A percentile compares a stretch with the other conserved stretches of the same genome.
These are phyloP conservation scores for Anoplolepis gracilipes DNA, from an alignment of 1,140 invertebrate species.

Conservation along the genomic window DNA sequence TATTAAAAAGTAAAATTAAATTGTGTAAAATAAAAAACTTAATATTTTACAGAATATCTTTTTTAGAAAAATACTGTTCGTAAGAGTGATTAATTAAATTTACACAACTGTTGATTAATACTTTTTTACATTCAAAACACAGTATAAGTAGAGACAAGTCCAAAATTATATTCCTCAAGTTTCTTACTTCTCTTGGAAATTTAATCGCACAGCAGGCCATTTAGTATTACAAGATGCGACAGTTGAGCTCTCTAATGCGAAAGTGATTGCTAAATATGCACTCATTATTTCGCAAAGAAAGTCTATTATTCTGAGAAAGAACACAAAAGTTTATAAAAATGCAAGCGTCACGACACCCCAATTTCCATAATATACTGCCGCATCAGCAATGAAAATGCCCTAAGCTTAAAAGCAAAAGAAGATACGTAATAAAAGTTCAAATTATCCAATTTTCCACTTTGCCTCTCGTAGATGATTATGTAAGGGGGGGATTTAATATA, in stretches of 20 bases:
- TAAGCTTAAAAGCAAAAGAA: not conserved
- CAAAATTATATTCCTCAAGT: conserved; percentile 43
- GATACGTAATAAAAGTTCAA: not conserved
- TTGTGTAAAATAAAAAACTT: not conserved
- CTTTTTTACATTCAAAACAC: conserved; percentile 13
- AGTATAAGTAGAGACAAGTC: not conserved
- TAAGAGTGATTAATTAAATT: conserved; percentile 7
- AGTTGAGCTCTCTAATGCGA: conserved; percentile 41
- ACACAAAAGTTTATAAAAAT: conserved; percentile 59
- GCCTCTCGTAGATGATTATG: not conserved
- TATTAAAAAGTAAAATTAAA: not conserved
- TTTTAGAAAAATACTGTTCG: not conserved
- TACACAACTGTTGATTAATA: not conserved
- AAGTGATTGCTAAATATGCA: conserved; percentile 46
- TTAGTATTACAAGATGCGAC: conserved; percentile 23
- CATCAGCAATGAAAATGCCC: conserved; percentile 32
- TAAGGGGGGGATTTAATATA: too few species aligned
- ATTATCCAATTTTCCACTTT: conserved; percentile 11
- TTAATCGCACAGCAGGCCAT: conserved; percentile 29
- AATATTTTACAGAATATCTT: not conserved
- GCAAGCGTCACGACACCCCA: conserved; percentile 28
- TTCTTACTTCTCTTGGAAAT: conserved; percentile 41
- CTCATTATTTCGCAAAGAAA: conserved; percentile 62
- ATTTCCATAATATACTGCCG: conserved; percentile 58
- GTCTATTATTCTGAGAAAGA: conserved; percentile 63